phyloP scores from a whole-genome alignment of 2,113 vertebrate species.

The Lagopus leucura region DNA sequence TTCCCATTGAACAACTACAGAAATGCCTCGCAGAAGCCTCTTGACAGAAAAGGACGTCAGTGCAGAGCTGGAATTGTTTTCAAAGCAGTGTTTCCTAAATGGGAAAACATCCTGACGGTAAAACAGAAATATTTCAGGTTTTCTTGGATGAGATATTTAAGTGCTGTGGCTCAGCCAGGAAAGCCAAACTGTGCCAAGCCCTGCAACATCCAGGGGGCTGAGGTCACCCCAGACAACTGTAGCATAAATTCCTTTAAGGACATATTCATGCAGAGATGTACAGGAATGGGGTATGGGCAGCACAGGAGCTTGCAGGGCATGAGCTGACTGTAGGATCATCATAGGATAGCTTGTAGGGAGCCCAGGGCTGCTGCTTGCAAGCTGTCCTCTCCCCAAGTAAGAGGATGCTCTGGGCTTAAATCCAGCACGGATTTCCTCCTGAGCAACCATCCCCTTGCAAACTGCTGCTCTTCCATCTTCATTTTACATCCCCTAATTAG shows the following conservation, averaged over 20 bases:
- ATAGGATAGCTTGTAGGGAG: neutral
- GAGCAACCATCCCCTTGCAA: neutral
- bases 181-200: neutral
- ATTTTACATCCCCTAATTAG: slow-evolving; percentile 34
- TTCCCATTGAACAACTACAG: neutral
- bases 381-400: neutral
- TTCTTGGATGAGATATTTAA: neutral
- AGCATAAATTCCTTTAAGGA: neutral
- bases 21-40: neutral
- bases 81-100: neutral
- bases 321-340: neutral
- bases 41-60: neutral
- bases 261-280: neutral
- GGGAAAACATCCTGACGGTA: neutral
- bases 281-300: neutral
- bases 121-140: neutral
- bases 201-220: rapidly evolving
- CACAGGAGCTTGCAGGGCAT: neutral
- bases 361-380: rapidly evolving
- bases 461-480: slow-evolving; percentile 21
- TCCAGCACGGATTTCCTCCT: neutral
- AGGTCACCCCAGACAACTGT: rapidly evolving
- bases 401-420: neutral
- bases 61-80: neutral
- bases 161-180: neutral